Evolutionary conservation across 2,888 invertebrate genomes (phyloP).

Genomic region (Lamellibrachia columna): DNA sequence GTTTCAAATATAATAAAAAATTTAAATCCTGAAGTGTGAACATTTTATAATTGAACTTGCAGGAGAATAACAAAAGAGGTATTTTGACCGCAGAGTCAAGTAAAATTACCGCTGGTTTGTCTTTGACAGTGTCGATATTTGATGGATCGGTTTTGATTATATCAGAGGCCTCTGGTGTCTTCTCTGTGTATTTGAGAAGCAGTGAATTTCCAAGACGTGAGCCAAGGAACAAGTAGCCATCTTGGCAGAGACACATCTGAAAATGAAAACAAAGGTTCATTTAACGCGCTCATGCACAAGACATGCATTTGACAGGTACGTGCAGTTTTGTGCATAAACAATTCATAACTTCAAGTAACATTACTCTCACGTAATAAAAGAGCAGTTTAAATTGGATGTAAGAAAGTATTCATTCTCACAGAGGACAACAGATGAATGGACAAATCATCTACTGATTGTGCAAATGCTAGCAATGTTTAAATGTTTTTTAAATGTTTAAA

Average conservation of each 20-base stretch:
- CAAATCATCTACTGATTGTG: too few species aligned
- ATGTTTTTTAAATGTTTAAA: too few species aligned
- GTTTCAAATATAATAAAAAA: too few species aligned
- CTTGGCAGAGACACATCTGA: constrained; percentile 91
- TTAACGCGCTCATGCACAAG: background rate
- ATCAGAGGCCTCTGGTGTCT: constrained; percentile 60
- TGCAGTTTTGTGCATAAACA: background rate
- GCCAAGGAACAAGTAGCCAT: constrained; percentile 93
- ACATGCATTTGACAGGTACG: too few species aligned
- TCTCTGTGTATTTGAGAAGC: constrained; percentile 88
- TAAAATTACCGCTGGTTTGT: constrained; percentile 21
- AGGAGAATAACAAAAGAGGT: too few species aligned
- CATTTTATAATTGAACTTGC: too few species aligned
- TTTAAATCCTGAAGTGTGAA: too few species aligned
- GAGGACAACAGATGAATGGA: too few species aligned
- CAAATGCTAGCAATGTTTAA: too few species aligned
- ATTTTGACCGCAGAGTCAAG: background rate
- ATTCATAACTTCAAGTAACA: background rate
- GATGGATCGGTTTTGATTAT: background rate
- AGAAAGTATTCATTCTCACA: background rate
- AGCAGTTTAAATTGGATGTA: background rate
- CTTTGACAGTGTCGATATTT: background rate
- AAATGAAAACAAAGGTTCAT: background rate
- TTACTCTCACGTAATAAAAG: background rate
- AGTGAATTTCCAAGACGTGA: constrained; percentile 96